Percentiles rank a stretch among this genome's conserved stretches.
Conservation (phyloP, 2,888 invertebrate species). For the Molorchus minor region DNA sequence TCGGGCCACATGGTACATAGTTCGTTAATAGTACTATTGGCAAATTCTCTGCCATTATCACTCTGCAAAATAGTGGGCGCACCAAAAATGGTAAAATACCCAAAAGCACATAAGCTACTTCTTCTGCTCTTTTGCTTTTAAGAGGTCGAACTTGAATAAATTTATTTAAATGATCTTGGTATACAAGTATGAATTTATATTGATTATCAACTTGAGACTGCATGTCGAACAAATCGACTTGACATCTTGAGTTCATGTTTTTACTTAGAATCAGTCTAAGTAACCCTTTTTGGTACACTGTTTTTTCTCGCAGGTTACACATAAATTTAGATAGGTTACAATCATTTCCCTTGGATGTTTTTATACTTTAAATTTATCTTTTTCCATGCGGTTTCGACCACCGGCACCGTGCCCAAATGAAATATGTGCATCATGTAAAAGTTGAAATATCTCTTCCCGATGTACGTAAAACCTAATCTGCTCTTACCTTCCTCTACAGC, state of each 20-base stretch:
- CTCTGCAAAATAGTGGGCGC: background rate
- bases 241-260: slow-evolving; percentile 49
- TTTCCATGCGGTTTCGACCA: background rate
- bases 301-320: background rate
- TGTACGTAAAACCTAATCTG: background rate
- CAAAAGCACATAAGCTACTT: background rate
- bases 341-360: slow-evolving; percentile 30
- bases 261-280: background rate
- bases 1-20: slow-evolving; percentile 20
- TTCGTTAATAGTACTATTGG: slow-evolving; percentile 5
- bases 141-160: slow-evolving; percentile 39
- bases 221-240: slow-evolving; percentile 55
- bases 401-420: background rate
- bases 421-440: background rate
- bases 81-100: background rate
- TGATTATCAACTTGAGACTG: slow-evolving; percentile 38
- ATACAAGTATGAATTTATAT: slow-evolving; percentile 33
- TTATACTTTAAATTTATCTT: slow-evolving; percentile 33
- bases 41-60: slow-evolving; percentile 22
- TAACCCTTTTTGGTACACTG: background rate
- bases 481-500: background rate
- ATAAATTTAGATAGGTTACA: background rate
- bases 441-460: background rate
- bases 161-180: slow-evolving; percentile 36
- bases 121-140: slow-evolving; percentile 38